Percentiles rank a stretch among this genome's conserved stretches.
phyloP scores from a whole-genome alignment of 37 sponge, comb jelly and placozoan genomes.

The Cladorhizidae sp. region DNA sequence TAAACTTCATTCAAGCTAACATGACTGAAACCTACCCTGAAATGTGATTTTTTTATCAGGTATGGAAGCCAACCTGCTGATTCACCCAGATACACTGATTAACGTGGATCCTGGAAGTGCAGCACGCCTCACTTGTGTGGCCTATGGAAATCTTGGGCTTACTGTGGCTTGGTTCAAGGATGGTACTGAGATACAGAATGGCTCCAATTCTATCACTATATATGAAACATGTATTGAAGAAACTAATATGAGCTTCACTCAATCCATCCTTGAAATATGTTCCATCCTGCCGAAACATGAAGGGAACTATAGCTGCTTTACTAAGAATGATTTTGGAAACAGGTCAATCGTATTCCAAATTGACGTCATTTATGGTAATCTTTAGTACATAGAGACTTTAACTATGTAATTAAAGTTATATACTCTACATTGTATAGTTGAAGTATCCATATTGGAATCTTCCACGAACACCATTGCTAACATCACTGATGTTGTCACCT shows the following conservation, averaged over 20 bases:
- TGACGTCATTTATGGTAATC: not conserved
- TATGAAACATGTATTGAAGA: not conserved
- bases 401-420: too few species aligned
- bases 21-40: too few species aligned
- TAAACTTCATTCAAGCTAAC: too few species aligned
- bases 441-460: not conserved
- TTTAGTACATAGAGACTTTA: not conserved
- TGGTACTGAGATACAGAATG: not conserved
- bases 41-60: too few species aligned
- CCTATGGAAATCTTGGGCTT: slow-evolving; percentile 5
- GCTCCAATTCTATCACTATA: not conserved
- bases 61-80: too few species aligned
- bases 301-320: slow-evolving; percentile 10
- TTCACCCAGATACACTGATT: not conserved
- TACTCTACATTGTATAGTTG: not conserved
- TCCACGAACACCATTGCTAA: slow-evolving; percentile 2
- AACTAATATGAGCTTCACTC: not conserved
- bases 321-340: not conserved
- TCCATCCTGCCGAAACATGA: not conserved
- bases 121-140: slow-evolving; percentile 12
- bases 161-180: not conserved
- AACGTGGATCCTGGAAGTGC: not conserved
- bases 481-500: not conserved
- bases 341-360: not conserved
- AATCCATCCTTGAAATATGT: slow-evolving; percentile 18